Evolutionary conservation across 2,113 vertebrate species (phyloP).

Genomic region (Scomber scombrus): DNA sequence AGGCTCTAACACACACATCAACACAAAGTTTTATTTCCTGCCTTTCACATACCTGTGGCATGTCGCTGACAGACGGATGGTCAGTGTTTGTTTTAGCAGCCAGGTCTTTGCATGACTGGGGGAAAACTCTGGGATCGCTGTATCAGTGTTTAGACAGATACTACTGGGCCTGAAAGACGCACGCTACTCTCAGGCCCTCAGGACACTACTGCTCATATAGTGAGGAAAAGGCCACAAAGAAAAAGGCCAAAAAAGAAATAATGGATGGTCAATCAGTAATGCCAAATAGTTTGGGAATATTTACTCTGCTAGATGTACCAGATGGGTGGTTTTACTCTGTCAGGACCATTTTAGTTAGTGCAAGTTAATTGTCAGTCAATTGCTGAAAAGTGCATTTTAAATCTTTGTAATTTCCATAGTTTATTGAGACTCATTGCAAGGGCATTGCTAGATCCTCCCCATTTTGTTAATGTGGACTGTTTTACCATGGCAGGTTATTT

Average conservation of each 20-base stretch:
- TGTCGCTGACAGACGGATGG: conserved; percentile 76
- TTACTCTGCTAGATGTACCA: background rate
- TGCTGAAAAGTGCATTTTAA: background rate
- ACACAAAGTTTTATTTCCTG: conserved; percentile 66
- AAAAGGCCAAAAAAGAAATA: background rate
- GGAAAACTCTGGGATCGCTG: conserved; percentile 77
- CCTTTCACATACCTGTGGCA: conserved; percentile 63
- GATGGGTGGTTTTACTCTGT: conserved; percentile 3
- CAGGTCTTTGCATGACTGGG: conserved; percentile 65
- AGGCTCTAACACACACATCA: background rate
- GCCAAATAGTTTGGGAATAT: conserved; percentile 1
- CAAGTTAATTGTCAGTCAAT: no score
- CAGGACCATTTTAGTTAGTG: conserved; percentile 2
- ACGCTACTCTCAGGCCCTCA: conserved; percentile 28
- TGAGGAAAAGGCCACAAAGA: conserved; percentile 15
- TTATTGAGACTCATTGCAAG: conserved; percentile 8
- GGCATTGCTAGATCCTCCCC: conserved; percentile 14
- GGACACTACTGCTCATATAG: conserved; percentile 13
- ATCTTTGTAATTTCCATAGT: background rate
- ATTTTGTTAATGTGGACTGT: conserved; percentile 25
- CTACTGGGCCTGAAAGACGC: conserved; percentile 54
- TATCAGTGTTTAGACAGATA: conserved; percentile 86
- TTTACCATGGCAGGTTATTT: conserved; percentile 32
- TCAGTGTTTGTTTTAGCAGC: conserved; percentile 81
- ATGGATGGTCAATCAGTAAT: background rate